Evolutionary conservation across 2,113 vertebrate genomes (phyloP).

Genomic region (Ciconia maguari): DNA sequence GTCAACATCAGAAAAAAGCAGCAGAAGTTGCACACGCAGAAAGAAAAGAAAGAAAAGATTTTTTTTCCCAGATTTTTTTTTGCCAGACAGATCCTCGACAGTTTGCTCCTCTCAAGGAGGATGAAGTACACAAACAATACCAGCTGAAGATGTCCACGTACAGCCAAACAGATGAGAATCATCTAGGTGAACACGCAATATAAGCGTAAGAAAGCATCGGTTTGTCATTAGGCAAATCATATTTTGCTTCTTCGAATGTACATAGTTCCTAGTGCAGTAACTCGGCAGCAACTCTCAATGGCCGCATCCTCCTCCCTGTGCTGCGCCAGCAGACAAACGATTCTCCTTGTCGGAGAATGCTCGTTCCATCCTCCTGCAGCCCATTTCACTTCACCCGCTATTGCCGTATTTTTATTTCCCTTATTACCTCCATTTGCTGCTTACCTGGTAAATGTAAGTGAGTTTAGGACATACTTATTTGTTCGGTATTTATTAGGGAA

Average conservation of each 20-base stretch:
- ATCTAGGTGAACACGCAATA: neutral
- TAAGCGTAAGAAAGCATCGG: rapidly evolving
- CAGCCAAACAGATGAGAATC: neutral
- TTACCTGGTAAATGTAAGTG: neutral
- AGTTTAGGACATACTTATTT: neutral
- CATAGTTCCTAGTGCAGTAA: neutral
- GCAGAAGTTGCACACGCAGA: neutral
- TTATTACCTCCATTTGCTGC: neutral
- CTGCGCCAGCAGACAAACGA: rapidly evolving
- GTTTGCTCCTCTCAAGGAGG: neutral
- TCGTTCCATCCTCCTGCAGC: neutral
- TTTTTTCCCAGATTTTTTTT: neutral
- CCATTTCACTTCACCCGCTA: neutral
- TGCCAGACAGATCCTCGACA: rapidly evolving
- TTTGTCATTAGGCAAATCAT: neutral
- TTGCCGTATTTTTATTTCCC: neutral
- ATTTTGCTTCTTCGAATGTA: neutral
- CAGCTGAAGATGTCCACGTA: neutral
- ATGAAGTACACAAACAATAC: neutral
- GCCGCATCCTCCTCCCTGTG: neutral
- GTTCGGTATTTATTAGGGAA: neutral
- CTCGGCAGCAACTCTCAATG: neutral
- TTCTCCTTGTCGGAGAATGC: rapidly evolving
- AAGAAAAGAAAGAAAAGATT: neutral
- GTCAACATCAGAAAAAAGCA: neutral